phyloP scores from a whole-genome alignment of 2,888 invertebrate genomes.

The Allolobophora icterica region DNA sequence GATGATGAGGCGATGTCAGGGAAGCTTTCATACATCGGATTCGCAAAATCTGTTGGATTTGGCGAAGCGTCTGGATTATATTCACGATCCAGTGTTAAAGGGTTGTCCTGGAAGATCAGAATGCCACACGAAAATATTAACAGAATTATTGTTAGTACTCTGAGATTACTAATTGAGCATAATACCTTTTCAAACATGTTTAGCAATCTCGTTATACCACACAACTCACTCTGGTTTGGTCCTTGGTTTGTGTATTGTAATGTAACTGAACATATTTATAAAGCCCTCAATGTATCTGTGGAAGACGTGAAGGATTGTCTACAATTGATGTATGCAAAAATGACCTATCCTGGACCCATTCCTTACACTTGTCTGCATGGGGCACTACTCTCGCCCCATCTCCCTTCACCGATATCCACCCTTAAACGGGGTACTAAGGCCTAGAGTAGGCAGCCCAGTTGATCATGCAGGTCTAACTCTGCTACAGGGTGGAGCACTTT shows the following conservation, averaged over 20 bases:
- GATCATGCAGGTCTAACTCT: no score
- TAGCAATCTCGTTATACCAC: no score
- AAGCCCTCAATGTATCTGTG: neutral
- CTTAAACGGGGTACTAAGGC: no score
- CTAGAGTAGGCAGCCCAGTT: no score
- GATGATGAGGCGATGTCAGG: neutral
- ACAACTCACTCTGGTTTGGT: neutral
- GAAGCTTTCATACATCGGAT: slow-evolving; percentile 55
- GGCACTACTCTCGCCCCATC: no score
- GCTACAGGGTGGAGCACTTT: no score
- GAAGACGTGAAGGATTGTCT: neutral
- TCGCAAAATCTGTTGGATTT: slow-evolving; percentile 55
- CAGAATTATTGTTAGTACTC: neutral
- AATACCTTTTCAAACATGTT: neutral
- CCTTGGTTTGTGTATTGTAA: neutral
- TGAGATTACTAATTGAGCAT: neutral
- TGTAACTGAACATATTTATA: neutral
- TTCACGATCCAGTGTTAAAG: neutral
- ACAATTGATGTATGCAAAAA: no score
- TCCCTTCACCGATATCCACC: no score
- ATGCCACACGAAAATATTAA: neutral
- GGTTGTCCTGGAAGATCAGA: neutral
- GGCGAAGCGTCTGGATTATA: neutral
- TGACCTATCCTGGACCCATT: no score
- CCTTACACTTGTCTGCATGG: no score